These are phyloP conservation scores for Crossaster papposus DNA, from an alignment of 53 echinoderm and acorn worm genomes.

Conservation along the genomic window DNA sequence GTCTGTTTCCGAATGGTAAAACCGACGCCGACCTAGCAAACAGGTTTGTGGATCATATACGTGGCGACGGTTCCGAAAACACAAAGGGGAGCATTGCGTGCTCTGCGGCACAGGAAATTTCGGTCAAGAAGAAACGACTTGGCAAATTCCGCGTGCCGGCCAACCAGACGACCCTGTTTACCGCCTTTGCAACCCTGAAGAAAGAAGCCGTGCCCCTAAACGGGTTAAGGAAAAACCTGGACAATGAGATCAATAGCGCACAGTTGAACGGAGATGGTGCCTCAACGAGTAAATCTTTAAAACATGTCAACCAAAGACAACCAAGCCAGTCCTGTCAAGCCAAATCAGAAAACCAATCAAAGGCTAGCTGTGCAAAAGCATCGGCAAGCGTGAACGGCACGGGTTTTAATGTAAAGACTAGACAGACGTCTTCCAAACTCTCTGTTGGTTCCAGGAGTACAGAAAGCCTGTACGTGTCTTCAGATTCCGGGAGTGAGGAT, in stretches of 20 bases:
- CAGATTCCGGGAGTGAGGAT: not conserved
- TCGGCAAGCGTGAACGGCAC: not conserved
- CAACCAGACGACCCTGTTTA: conserved; percentile 69
- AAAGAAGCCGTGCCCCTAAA: conserved; percentile 48
- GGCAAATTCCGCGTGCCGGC: conserved; percentile 69
- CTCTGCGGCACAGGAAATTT: conserved; percentile 1
- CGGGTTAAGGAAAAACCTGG: conserved; percentile 24
- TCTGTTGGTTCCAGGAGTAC: not conserved
- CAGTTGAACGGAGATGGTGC: not conserved
- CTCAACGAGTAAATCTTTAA: not conserved
- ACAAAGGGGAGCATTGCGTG: not conserved
- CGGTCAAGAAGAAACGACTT: conserved; percentile 79
- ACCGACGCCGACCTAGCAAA: conserved; percentile 32
- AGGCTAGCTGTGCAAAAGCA: not conserved
- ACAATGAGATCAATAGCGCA: not conserved
- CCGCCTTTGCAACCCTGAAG: conserved; percentile 67
- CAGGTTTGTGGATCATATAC: not conserved
- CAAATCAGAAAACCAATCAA: not conserved
- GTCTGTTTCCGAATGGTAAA: not conserved
- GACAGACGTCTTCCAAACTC: not conserved
- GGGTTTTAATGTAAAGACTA: not conserved
- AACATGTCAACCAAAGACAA: not conserved
- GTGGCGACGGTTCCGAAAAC: not conserved
- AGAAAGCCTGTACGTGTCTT: not conserved
- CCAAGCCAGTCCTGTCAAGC: not conserved